Evolutionary conservation across 2,888 invertebrate genomes (phyloP), one percentile per base, ranked within the genome.

Genomic region (Branchipolynoe longqiensis): DNA sequence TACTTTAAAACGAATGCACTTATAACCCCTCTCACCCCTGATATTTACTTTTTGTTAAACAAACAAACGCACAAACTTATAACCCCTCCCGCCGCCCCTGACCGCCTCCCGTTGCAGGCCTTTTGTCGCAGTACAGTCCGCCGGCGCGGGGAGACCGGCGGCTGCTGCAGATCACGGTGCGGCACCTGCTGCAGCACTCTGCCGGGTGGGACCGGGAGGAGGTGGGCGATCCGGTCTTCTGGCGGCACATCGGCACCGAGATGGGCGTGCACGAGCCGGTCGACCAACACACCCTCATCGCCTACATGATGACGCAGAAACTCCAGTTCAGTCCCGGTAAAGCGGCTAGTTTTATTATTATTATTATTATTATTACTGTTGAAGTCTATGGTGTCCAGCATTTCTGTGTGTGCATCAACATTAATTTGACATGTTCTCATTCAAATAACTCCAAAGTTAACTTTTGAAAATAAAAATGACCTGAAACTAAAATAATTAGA

Each of bases 161-260:
- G 14, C 58, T 88, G 18, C 56, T 83, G 18, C 54, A 59, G 56
- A 84, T 89, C 28, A 89, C 87, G 22, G 85, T 88, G 36, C 54
- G 82, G 18, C 87, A 89, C 84, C 88, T 93, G 33, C 88, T 93
- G 12, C 91, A 92, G 83, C 93, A 93, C 87, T 91, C 92, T 2
- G 91, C 90, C 6, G 93, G 93, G 38, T 93, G 92, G 93, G 87
- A 89, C 74, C 84, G 84, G 33, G 84, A 84, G 40, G 78, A 74
- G 36, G 90, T 87, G 0, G 91, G 91, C 0, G 92, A 92, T 85
- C 90, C 91, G 14, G 91, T 91, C 25, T 92, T 91, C 87, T 90
- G 82, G 74, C 41, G 69, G 0, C 83, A 87, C 54, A 83, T 85
- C 25, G 85, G 78, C 8, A 87, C 86, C 33, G 86, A 88, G 31